These are phyloP conservation scores for Apis florea DNA, from an alignment of 1,140 invertebrate species.

Conservation along the genomic window DNA sequence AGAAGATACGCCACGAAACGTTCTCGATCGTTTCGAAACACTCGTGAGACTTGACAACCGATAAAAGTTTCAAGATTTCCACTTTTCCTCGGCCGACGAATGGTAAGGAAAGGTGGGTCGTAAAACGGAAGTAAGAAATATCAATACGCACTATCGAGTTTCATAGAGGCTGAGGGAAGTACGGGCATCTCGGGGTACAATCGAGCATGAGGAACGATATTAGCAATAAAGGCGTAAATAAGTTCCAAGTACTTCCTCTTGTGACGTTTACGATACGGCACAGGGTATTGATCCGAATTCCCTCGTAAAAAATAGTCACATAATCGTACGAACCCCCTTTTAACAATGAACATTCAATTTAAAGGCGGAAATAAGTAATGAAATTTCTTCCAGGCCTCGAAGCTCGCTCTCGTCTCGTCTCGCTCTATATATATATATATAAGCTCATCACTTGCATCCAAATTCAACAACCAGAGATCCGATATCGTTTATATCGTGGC, in stretches of 20 bases:
- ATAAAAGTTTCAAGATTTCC: constrained; percentile 50
- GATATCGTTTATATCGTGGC: no score
- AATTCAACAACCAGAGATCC: no score
- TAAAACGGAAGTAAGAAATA: constrained; percentile 59
- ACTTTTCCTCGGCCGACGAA: neutral
- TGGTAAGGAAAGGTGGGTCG: constrained; percentile 5
- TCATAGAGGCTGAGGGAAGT: constrained; percentile 13
- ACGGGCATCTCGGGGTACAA: constrained; percentile 36
- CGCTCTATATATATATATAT: no score
- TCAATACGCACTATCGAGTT: constrained; percentile 42
- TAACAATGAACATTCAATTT: neutral
- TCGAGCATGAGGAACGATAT: constrained; percentile 59
- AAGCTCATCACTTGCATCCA: no score
- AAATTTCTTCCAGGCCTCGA: neutral
- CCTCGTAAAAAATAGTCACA: constrained; percentile 43
- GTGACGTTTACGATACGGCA: constrained; percentile 42
- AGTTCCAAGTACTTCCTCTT: constrained; percentile 35
- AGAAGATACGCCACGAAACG: constrained; percentile 18
- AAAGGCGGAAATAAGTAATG: neutral
- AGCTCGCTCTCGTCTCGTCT: no score
- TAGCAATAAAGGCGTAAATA: constrained; percentile 59
- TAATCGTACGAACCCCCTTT: neutral
- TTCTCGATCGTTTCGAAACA: constrained; percentile 18
- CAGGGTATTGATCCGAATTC: constrained; percentile 39
- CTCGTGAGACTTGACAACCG: constrained; percentile 48